Evolutionary conservation across 2,888 invertebrate genomes (phyloP).

Genomic region (Phytoseiulus persimilis): DNA sequence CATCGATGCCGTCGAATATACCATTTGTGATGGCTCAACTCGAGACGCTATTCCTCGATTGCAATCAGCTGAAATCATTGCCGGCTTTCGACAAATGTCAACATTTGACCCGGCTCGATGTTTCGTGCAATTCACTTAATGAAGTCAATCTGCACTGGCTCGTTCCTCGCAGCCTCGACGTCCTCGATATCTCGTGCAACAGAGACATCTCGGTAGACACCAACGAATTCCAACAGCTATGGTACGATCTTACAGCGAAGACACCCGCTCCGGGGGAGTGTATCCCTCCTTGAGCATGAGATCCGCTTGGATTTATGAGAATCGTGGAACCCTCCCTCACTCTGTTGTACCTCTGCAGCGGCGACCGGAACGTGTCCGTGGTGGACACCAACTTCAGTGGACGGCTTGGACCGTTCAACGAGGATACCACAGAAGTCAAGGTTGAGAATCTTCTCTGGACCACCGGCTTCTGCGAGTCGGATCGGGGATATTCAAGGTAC

Average conservation of each 20-base stretch:
- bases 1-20: conserved; percentile 10
- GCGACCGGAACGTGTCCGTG: conserved; percentile 28
- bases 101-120: conserved; percentile 7
- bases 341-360: background rate
- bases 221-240: conserved; percentile 14
- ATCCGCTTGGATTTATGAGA: background rate
- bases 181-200: conserved; percentile 19
- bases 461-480: conserved; percentile 32
- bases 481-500: conserved; percentile 23
- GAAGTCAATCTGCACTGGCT: background rate
- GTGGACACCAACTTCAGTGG: conserved; percentile 34
- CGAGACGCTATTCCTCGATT: conserved; percentile 16
- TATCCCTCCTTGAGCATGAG: too few relatives aligned
- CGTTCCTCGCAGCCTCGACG: conserved; percentile 7
- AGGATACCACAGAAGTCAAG: background rate
- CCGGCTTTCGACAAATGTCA: conserved; percentile 16
- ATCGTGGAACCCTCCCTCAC: background rate
- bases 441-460: conserved; percentile 6
- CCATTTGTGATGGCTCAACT: conserved; percentile 9
- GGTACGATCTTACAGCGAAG: background rate
- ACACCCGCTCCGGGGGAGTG: too few relatives aligned
- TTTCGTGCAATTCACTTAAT: conserved; percentile 9
- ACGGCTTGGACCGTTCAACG: background rate
- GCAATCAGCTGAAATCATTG: background rate
- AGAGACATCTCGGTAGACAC: background rate